phyloP scores from a whole-genome alignment of 2,113 vertebrate species.

The Nettapus auritus region DNA sequence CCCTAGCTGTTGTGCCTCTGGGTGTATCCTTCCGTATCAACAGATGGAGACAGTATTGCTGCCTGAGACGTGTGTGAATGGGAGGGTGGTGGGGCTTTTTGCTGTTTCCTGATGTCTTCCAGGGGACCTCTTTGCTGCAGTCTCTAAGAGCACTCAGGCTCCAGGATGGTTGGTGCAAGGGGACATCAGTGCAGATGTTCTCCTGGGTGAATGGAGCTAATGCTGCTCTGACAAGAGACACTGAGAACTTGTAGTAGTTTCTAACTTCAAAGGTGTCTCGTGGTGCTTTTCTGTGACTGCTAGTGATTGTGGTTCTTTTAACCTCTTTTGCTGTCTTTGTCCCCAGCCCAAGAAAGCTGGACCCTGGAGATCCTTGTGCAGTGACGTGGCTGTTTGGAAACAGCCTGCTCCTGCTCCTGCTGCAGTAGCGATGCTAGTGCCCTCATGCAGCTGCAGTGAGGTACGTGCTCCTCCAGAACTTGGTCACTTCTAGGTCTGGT shows the following conservation, averaged over 20 bases:
- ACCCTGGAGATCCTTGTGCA: not conserved
- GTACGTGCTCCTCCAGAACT: not conserved
- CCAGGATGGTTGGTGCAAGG: not conserved
- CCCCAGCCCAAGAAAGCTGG: not conserved
- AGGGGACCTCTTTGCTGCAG: not conserved
- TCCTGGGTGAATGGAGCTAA: rapidly evolving
- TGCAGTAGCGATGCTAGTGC: not conserved
- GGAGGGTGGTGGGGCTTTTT: not conserved
- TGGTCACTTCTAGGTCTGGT: not conserved
- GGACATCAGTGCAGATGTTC: not conserved
- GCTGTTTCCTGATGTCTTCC: not conserved
- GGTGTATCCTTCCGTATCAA: too few relatives aligned
- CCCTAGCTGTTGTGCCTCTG: too few relatives aligned
- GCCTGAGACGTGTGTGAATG: not conserved
- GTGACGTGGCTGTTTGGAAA: not conserved
- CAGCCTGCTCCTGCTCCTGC: not conserved
- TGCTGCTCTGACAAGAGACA: not conserved
- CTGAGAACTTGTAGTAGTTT: not conserved
- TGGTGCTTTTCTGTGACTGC: not conserved
- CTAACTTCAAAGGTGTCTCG: not conserved
- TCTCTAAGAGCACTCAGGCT: not conserved
- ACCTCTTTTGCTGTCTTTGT: not conserved
- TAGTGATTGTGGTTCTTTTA: not conserved
- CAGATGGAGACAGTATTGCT: not conserved
- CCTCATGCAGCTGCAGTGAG: not conserved